A percentile compares a stretch with the other conserved stretches of the same genome.
Evolutionary conservation across 1,140 invertebrate genomes (phyloP).

Genomic region (Nomia melanderi): DNA sequence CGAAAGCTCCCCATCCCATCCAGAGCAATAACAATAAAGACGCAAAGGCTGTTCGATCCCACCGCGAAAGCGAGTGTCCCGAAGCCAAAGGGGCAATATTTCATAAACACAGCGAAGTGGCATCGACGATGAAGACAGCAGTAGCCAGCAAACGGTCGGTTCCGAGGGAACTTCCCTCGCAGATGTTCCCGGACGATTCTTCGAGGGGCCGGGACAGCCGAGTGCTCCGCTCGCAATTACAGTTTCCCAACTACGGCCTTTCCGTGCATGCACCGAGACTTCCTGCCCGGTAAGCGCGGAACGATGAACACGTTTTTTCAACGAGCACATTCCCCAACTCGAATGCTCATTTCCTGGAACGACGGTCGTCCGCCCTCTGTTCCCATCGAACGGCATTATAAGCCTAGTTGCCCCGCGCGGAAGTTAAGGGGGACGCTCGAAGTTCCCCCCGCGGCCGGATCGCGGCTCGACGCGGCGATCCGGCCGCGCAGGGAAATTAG

Average conservation of each 20-base stretch:
- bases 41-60: too few species aligned
- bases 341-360: conserved; percentile 25
- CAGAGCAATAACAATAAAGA: too few species aligned
- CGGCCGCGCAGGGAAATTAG: conserved; percentile 34
- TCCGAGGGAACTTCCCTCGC: background rate
- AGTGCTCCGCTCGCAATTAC: conserved; percentile 23
- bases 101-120: background rate
- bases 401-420: conserved; percentile 12
- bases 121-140: background rate
- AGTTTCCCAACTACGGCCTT: conserved; percentile 7
- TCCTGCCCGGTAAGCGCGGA: background rate
- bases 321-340: conserved; percentile 12
- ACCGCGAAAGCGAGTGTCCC: too few species aligned
- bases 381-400: conserved; percentile 10
- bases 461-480: conserved; percentile 3
- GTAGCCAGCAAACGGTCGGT: background rate
- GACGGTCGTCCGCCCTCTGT: background rate
- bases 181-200: conserved; percentile 1
- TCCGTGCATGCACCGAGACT: conserved; percentile 2
- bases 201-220: background rate
- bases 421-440: background rate
- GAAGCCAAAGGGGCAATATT: background rate
- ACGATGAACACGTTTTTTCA: conserved; percentile 17
- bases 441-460: conserved; percentile 7
- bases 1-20: too few species aligned